Evolutionary conservation across 2,113 vertebrate species (phyloP).

Genomic region (Symphodus melops): DNA sequence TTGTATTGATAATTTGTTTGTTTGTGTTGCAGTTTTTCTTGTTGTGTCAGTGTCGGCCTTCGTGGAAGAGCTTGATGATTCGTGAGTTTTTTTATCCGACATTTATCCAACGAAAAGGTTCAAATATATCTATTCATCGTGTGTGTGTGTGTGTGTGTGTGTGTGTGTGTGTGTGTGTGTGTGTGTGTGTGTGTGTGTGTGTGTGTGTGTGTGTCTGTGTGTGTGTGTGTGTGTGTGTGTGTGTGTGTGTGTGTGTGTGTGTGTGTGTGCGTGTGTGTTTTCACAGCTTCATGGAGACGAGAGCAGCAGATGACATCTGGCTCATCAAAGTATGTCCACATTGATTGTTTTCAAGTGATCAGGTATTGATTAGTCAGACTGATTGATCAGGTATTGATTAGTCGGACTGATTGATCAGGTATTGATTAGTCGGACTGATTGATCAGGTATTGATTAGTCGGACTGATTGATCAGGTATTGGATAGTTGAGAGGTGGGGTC

Average conservation of each 20-base stretch:
- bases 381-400: no score
- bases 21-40: conserved; percentile 72
- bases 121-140: not conserved
- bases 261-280: not conserved
- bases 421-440: no score
- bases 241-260: not conserved
- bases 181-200: not conserved
- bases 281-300: conserved; percentile 89
- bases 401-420: not conserved
- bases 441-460: not conserved
- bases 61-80: conserved; percentile 91
- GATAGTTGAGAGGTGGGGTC: no score
- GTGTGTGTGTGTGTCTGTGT: conserved; percentile 2
- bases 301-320: conserved; percentile 88
- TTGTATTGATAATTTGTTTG: not conserved
- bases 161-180: conserved; percentile 1
- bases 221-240: not conserved
- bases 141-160: not conserved
- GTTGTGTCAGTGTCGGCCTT: conserved; percentile 75
- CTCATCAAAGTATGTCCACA: conserved; percentile 88
- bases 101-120: no score
- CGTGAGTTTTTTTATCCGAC: conserved; percentile 79
- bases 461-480: no score
- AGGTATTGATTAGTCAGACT: no score
- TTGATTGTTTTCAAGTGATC: not conserved